phyloP scores from a whole-genome alignment of 2,888 invertebrate species.

The Coelinius sp. region DNA sequence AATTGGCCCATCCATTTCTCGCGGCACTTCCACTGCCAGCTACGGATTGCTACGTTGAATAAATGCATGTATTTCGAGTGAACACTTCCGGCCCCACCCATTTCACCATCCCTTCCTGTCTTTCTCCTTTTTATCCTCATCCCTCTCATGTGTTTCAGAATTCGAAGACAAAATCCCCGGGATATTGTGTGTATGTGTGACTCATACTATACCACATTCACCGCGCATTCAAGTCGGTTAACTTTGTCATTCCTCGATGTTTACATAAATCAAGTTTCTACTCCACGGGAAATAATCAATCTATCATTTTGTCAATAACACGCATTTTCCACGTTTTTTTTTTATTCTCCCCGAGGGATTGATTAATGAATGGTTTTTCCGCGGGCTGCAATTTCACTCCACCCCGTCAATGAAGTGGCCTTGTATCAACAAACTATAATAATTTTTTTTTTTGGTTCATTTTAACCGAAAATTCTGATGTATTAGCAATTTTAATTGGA shows the following conservation, averaged over 20 bases:
- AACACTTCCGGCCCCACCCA: slow-evolving; percentile 23
- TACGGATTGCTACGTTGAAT: slow-evolving; percentile 61
- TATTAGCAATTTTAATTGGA: not conserved
- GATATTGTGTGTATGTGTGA: not conserved
- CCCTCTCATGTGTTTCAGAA: not conserved
- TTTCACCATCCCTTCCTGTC: slow-evolving; percentile 8
- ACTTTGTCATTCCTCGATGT: slow-evolving; percentile 22
- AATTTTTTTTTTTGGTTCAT: not conserved
- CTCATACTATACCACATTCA: not conserved
- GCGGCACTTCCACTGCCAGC: slow-evolving; percentile 58
- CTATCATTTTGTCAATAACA: slow-evolving; percentile 26
- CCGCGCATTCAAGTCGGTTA: slow-evolving; percentile 20
- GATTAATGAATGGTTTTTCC: slow-evolving; percentile 14
- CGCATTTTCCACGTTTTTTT: not conserved
- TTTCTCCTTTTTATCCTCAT: slow-evolving; percentile 16
- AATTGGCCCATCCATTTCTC: slow-evolving; percentile 67
- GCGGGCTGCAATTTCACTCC: not conserved
- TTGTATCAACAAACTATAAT: not conserved
- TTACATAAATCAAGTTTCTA: slow-evolving; percentile 23
- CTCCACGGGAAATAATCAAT: slow-evolving; percentile 14
- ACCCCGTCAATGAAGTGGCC: not conserved
- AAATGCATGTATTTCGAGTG: slow-evolving; percentile 62
- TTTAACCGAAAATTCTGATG: not conserved
- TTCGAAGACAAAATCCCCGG: slow-evolving; percentile 17
- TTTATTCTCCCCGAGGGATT: not conserved